A percentile compares a stretch with the other conserved stretches of the same genome.
These are phyloP conservation scores for Drosophila pachea DNA, from an alignment of 1,140 invertebrate genomes.

Conservation along the genomic window DNA sequence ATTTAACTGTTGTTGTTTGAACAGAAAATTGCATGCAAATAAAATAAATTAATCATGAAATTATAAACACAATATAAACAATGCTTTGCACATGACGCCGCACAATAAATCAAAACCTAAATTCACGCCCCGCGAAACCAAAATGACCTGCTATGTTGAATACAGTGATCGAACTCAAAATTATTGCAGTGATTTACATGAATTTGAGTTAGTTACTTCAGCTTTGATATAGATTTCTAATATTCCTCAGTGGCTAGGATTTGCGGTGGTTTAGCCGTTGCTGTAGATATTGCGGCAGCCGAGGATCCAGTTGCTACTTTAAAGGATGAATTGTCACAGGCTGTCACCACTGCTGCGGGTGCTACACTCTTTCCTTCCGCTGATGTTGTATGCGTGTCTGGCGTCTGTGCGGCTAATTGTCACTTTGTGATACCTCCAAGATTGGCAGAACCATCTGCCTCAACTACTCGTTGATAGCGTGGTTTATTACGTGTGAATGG, in stretches of 20 bases:
- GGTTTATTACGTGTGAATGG: constrained; percentile 99
- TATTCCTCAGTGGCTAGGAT: constrained; percentile 77
- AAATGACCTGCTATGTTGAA: constrained; percentile 26
- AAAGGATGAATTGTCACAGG: constrained; percentile 57
- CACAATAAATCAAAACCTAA: constrained; percentile 50
- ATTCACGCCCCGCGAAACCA: constrained; percentile 36
- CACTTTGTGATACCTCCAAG: constrained; percentile 75
- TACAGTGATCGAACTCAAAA: constrained; percentile 39
- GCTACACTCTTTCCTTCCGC: constrained; percentile 26
- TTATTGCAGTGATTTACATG: constrained; percentile 26
- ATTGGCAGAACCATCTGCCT: constrained; percentile 48
- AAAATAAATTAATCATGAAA: constrained; percentile 61
- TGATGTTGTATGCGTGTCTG: constrained; percentile 59
- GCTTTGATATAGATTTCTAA: constrained; percentile 50
- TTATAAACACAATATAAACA: constrained; percentile 60
- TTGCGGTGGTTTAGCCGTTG: constrained; percentile 75
- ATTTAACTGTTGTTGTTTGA: constrained; percentile 39
- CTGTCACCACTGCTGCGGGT: constrained; percentile 32
- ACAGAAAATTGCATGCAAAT: constrained; percentile 55
- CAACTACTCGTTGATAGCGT: constrained; percentile 87
- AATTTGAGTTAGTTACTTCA: constrained; percentile 42
- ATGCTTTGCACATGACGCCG: constrained; percentile 69
- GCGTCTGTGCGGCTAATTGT: constrained; percentile 79
- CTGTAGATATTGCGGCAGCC: constrained; percentile 35
- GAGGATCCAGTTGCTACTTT: constrained; percentile 25